A percentile compares a stretch with the other conserved stretches of the same genome.
These are phyloP conservation scores for Eptatretus burgeri DNA, from an alignment of 2,113 vertebrate species.

Conservation along the genomic window DNA sequence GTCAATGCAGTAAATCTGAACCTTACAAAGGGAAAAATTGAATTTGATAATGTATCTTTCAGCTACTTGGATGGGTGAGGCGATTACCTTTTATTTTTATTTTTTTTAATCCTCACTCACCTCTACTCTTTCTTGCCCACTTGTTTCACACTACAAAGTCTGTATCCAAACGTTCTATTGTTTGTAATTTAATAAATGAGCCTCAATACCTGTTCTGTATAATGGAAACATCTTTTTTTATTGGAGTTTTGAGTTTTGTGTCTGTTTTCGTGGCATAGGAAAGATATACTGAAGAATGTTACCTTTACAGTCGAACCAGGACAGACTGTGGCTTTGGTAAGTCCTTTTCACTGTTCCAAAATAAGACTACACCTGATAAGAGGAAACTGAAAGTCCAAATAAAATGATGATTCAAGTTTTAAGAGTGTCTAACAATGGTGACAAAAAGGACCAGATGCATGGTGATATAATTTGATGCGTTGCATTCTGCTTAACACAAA, in stretches of 20 bases:
- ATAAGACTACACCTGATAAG: not conserved
- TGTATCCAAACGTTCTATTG: no score
- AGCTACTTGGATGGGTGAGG: conserved; percentile 42
- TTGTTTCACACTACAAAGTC: no score
- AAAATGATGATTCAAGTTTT: not conserved
- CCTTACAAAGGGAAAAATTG: conserved; percentile 31
- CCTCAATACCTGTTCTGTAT: no score
- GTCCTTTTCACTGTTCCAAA: conserved; percentile 10
- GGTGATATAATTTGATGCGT: no score
- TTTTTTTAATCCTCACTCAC: no score
- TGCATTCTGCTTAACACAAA: not conserved
- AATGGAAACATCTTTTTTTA: no score
- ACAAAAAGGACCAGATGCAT: no score
- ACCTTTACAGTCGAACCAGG: conserved; percentile 73
- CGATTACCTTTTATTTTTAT: not conserved
- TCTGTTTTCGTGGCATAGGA: conserved; percentile 17
- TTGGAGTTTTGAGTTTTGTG: no score
- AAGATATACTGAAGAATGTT: conserved; percentile 44
- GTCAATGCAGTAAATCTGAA: conserved; percentile 30
- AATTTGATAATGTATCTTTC: conserved; percentile 72
- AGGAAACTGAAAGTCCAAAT: not conserved
- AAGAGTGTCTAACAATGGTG: no score
- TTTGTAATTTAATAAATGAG: no score
- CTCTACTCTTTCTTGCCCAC: no score
- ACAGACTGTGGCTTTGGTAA: conserved; percentile 62